Evolutionary conservation across 2,888 invertebrate genomes (phyloP), one percentile per base, ranked within the genome.

Genomic region (Nymphalis polychloros): DNA sequence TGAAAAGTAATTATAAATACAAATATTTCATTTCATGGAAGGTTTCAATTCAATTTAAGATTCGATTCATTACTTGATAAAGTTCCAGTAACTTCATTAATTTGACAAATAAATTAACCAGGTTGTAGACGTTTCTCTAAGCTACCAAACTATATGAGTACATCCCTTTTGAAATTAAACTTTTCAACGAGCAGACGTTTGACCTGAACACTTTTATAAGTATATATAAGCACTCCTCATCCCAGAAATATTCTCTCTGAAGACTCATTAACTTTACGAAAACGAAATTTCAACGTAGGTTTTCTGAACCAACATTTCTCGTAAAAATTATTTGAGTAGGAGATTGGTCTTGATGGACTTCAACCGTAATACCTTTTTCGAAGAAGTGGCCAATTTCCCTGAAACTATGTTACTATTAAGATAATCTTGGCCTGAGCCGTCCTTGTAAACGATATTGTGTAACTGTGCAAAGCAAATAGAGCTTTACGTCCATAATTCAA

Each of bases 401-500:
- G 53, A 65, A 69, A 57, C 69, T 65, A 63, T 65, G 59, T 65
- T 61, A 69, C 60, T 55, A 55, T 67, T 67, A 69, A 59, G 62
- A 64, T 69, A 60, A 68, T 68, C 68, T 35, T 68, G 7, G 20
- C 49, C 57, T 49, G 61, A 62, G 62, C 66, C 66, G 59, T 62
- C 49, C 57, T 64, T 17, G 57, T 55, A 61, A 53, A 53, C 62
- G 60, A 46, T 27, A 50, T 68, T 64, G 23, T 64, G 16, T 16
- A 35, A 6, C 16, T 23, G 8, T 49, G 19, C 23, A 65, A 52
- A 16, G 35, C 4, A 69, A 65, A 62, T n/a, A 46, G 47, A 61
- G 59, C 69, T 59, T 48, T 69, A 62, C 6, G 35, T 0, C 1
- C 8, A n/a, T 27, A 52, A 19, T 7, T 27, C n/a, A 47, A 65